Base-by-base conservation (phyloP, 2,888 invertebrate species). In the Chaetogeoica ovagalla region DNA sequence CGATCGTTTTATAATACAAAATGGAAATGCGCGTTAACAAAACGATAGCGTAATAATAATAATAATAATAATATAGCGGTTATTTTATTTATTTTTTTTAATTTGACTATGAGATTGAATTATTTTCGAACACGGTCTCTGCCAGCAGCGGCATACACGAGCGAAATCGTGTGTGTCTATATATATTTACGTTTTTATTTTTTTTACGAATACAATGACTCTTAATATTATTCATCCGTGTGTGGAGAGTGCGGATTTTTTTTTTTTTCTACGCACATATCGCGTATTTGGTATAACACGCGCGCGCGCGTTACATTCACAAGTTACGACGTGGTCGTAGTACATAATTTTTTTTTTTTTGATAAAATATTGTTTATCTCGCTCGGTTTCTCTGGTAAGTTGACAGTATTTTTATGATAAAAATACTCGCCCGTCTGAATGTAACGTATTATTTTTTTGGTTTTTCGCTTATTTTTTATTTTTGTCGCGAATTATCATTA, bases 311-410 rank as follows among this genome's bases (percentile, higher is more conserved):
- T 48, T n/a, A 63, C 52, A 73, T 75, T 75, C 74, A 66, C 48
- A 13, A 48, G 48, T 48, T 11, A 48, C 48, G 48, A 48, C 48
- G 48, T 11, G 55, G 74, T 66, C 74, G 39, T 39, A 19, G 74
- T 55, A 55, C 74, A 68, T 68, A 59, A 63, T 79, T 79, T n/a
- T n/a, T n/a, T n/a, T n/a, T n/a, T n/a, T n/a, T n/a, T 63, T 71
- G 70, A 79, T 79, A 79, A 79, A 70, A 43, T 79, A 79, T 79
- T n/a, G n/a, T n/a, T 79, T 79, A 79, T 79, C 70, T 79, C 79
- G 63, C n/a, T 71, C 70, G 71, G 79, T 71, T 79, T 65, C 79
- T 52, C 71, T 63, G 63, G 30, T 79, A 79, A 79, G 79, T 71
- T 79, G 79, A 71, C 79, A 79, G 71, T 76, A 76, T 70, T 76